Evolutionary conservation across 2,888 invertebrate genomes (phyloP).

Genomic region (Plemyria rubiginata): DNA sequence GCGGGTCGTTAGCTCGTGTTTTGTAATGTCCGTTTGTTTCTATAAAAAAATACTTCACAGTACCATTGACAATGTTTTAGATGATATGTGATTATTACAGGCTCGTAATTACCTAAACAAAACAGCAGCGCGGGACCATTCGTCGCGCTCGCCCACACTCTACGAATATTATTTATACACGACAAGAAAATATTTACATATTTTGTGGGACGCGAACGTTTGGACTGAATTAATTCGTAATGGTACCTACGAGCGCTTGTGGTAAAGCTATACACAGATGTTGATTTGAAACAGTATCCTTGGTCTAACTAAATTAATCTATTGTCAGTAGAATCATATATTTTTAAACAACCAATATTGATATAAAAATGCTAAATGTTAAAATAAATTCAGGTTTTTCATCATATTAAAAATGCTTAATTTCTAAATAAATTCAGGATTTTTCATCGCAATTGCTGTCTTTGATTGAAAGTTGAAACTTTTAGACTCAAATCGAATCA

Average conservation of each 20-base stretch:
- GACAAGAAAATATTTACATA: conserved; percentile 28
- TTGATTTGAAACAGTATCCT: background rate
- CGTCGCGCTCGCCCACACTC: conserved; percentile 17
- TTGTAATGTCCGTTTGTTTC: no score
- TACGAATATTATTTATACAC: conserved; percentile 19
- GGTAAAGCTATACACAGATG: conserved; percentile 1
- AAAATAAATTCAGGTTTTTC: no score
- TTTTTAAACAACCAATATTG: no score
- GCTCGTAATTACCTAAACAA: conserved; percentile 9
- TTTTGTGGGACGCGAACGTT: conserved; percentile 25
- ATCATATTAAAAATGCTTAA: no score
- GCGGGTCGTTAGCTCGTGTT: no score
- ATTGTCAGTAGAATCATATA: no score
- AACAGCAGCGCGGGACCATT: background rate
- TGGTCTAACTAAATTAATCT: background rate
- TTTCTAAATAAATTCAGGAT: no score
- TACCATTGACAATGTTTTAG: background rate
- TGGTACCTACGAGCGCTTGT: conserved; percentile 4
- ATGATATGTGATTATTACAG: background rate
- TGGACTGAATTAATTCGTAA: conserved; percentile 17
- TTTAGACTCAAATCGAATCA: no score
- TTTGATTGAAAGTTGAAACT: no score
- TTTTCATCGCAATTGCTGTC: no score
- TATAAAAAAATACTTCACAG: background rate
- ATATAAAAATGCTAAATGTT: no score